A percentile compares a stretch with the other conserved stretches of the same genome.
Evolutionary conservation across 2,113 vertebrate genomes (phyloP).

Genomic region (Deroptyus accipitrinus): DNA sequence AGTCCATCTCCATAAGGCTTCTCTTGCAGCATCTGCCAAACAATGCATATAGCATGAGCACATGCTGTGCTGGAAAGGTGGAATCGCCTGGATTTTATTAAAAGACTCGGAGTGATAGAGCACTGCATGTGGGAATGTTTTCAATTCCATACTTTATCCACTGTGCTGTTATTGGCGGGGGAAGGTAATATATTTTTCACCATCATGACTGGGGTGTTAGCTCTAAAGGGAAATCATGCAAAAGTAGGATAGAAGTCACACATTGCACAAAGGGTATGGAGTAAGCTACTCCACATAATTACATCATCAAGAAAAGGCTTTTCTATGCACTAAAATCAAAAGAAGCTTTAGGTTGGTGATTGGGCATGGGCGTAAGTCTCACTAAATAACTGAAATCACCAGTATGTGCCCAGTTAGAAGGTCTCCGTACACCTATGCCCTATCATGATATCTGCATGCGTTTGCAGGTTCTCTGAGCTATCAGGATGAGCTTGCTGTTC

Average conservation of each 20-base stretch:
- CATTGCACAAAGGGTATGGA: not conserved
- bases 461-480: not conserved
- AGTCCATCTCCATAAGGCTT: not conserved
- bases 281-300: conserved; percentile 5
- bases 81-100: conserved; percentile 35
- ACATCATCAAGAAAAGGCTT: not conserved
- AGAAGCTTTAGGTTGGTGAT: not conserved
- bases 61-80: not conserved
- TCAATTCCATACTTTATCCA: not conserved
- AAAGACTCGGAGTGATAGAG: not conserved
- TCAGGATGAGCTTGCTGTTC: not conserved
- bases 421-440: not conserved
- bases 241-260: conserved; percentile 69
- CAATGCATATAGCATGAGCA: not conserved
- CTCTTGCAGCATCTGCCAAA: not conserved
- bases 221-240: conserved; percentile 72
- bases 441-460: not conserved
- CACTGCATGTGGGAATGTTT: not conserved
- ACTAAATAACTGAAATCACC: not conserved
- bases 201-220: conserved; percentile 57
- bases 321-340: not conserved
- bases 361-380: not conserved
- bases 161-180: not conserved
- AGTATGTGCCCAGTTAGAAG: not conserved
- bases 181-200: conserved; percentile 42